phyloP scores from a whole-genome alignment of 2,797 vertebrate species.

The Galaxias olidus region DNA sequence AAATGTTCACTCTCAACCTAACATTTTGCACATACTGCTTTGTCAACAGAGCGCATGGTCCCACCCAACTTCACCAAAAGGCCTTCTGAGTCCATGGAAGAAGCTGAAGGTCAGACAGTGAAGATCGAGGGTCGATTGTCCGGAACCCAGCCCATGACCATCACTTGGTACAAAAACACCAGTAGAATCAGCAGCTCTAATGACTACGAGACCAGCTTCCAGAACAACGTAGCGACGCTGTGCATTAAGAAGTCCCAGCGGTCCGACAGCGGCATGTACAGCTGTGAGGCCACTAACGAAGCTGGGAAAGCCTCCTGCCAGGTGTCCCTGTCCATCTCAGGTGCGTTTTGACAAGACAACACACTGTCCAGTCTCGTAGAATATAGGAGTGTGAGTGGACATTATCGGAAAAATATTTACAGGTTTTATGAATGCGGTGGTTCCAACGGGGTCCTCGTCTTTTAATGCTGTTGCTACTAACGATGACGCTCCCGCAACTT shows the following conservation, averaged over 20 bases:
- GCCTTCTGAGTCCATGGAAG: constrained; percentile 84
- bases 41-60: constrained; percentile 82
- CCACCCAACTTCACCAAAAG: constrained; percentile 92
- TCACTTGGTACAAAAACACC: constrained; percentile 89
- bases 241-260: constrained; percentile 71
- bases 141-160: constrained; percentile 87
- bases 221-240: constrained; percentile 81
- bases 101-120: constrained; percentile 83
- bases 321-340: constrained; percentile 86
- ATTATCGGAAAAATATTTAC: too few species aligned
- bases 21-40: constrained; percentile 40
- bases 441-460: not conserved
- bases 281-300: constrained; percentile 87
- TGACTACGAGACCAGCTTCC: constrained; percentile 84
- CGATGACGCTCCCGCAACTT: not conserved
- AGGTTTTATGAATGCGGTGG: not conserved
- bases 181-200: constrained; percentile 76
- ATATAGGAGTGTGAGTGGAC: too few species aligned
- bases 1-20: constrained; percentile 16
- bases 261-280: constrained; percentile 83
- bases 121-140: constrained; percentile 88
- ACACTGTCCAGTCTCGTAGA: not conserved
- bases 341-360: constrained; percentile 58
- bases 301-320: constrained; percentile 84
- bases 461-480: not conserved